Conservation (phyloP, 2,888 invertebrate genomes). For the Dasysyrphus tricinctus region DNA sequence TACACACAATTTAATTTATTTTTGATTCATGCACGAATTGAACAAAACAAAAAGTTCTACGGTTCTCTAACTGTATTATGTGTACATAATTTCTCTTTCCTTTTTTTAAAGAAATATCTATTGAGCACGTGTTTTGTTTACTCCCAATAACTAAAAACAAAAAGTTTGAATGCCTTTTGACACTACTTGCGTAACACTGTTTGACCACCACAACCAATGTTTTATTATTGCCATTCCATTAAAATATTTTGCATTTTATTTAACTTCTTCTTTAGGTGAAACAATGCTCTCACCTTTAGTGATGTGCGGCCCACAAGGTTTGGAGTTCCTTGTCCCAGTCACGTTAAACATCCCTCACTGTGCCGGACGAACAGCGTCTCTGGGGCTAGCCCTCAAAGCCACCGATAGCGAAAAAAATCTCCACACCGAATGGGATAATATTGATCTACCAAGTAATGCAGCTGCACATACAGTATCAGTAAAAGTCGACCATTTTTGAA, state of each 20-base stretch:
- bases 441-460: conserved; percentile 91
- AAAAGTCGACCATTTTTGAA: conserved; percentile 94
- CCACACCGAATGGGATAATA: conserved; percentile 93
- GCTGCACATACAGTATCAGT: conserved; percentile 95
- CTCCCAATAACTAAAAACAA: conserved; percentile 16
- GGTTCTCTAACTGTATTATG: not conserved
- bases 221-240: not conserved
- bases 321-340: conserved; percentile 94
- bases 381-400: conserved; percentile 91
- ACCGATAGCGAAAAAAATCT: conserved; percentile 93
- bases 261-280: conserved; percentile 88
- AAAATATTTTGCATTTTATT: not conserved
- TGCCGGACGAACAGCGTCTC: conserved; percentile 90
- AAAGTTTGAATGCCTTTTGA: conserved; percentile 58
- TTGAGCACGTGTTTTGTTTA: conserved; percentile 57
- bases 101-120: conserved; percentile 6
- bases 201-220: conserved; percentile 49
- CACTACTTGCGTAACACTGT: conserved; percentile 63
- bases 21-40: conserved; percentile 43
- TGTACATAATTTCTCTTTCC: not conserved
- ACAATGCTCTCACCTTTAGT: conserved; percentile 96
- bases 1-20: not conserved
- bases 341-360: conserved; percentile 95
- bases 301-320: conserved; percentile 97
- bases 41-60: not conserved